Evolutionary conservation across 2,113 vertebrate genomes (phyloP), one percentile per base, ranked within the genome.

Genomic region (Neomonachus schauinslandi): DNA sequence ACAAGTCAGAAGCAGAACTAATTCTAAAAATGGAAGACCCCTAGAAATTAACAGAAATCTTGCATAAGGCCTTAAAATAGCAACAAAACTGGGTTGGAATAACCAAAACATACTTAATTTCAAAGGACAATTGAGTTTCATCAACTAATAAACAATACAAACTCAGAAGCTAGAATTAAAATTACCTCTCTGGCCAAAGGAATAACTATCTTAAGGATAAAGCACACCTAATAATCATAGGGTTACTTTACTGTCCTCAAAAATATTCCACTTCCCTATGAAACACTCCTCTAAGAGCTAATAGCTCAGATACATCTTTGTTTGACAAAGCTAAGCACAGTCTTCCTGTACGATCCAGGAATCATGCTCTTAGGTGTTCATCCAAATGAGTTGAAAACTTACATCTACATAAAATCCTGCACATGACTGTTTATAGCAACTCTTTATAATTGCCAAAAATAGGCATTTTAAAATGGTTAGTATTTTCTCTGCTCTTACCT

Each of bases 131-230:
- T 12, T 57, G 22, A 51, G 15, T 91, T 93, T 84, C 69, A 71
- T 65, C 71, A 76, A 59, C 51, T 72, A 94, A 53, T 82, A 65
- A 94, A 55, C 22, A 95, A 57, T 22, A 63, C 33, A 51, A 91
- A 83, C 19, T 93, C 49, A 87, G 51, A 87, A 84, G 36, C 51
- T 91, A 55, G 24, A 91, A 94, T 71, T 57, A 79, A 96, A 77
- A 51, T 88, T 55, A 91, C 7, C 3, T 19, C 24, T 77, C 9
- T 61, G 31, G 46, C 19, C 42, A 92, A 92, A 98, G n/a, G 14
- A 71, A 86, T n/a, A 61, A 9, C 2, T 63, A 31, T n/a, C 10
- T 61, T 84, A 94, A 90, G 24, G 65, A 83, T 42, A 42, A 74
- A 88, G 12, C 19, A 76, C 2, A 53, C 15, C 31, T 63, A 88